phyloP scores from a whole-genome alignment of 2,113 vertebrate genomes.

The Microtus richardsoni region DNA sequence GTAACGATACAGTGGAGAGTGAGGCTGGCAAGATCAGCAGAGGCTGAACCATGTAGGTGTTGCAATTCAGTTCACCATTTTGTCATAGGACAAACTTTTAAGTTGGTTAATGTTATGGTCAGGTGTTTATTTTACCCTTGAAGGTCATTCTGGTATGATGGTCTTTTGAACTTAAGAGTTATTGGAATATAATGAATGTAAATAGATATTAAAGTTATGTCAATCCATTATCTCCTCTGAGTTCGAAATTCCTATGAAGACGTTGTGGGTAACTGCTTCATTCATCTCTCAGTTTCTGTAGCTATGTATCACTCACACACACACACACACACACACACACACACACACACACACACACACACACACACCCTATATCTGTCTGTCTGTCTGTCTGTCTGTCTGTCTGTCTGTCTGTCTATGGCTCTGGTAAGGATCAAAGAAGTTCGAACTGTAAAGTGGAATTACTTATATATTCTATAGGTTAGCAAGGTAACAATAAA shows the following conservation, averaged over 20 bases:
- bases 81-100: neutral
- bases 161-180: slow-evolving; percentile 8
- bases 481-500: neutral
- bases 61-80: slow-evolving; percentile 8
- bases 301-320: neutral
- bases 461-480: neutral
- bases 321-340: neutral
- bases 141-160: slow-evolving; percentile 17
- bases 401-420: neutral
- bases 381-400: neutral
- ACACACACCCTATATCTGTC: neutral
- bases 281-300: neutral
- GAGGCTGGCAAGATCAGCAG: neutral
- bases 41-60: neutral
- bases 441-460: slow-evolving; percentile 6
- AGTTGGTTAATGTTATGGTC: slow-evolving; percentile 17
- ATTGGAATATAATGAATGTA: slow-evolving; percentile 28
- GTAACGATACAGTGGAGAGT: neutral
- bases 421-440: slow-evolving; percentile 16
- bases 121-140: slow-evolving; percentile 35
- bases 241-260: neutral
- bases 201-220: neutral
- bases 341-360: neutral
- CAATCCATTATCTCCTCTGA: neutral
- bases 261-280: neutral